Evolutionary conservation across 2,113 vertebrate genomes (phyloP).

Genomic region (Spea bombifrons): DNA sequence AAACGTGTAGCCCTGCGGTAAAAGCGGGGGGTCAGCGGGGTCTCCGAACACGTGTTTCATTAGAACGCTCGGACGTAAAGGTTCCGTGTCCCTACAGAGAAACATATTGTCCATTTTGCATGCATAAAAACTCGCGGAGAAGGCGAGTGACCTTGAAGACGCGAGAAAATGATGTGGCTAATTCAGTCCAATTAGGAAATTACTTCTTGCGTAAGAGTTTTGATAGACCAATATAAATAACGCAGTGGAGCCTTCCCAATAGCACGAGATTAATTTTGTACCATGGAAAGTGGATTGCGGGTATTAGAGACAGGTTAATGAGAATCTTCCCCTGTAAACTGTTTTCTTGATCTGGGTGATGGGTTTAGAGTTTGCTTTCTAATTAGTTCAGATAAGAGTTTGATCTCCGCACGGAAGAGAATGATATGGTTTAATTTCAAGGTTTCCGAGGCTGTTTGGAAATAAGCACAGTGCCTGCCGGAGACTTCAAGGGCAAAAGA

Average conservation of each 20-base stretch:
- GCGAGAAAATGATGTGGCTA: constrained; percentile 45
- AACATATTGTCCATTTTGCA: constrained; percentile 9
- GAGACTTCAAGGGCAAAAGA: constrained; percentile 12
- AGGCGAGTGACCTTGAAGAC: constrained; percentile 38
- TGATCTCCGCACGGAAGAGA: constrained; percentile 53
- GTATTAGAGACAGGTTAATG: constrained; percentile 57
- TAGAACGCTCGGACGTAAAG: neutral
- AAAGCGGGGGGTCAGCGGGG: constrained; percentile 40
- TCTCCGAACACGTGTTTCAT: constrained; percentile 39
- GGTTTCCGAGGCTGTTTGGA: constrained; percentile 43
- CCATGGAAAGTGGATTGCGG: constrained; percentile 45
- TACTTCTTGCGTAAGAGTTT: constrained; percentile 22
- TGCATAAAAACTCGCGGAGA: constrained; percentile 10
- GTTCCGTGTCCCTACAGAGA: constrained; percentile 29
- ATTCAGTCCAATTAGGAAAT: constrained; percentile 52
- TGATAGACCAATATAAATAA: neutral
- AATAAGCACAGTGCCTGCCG: constrained; percentile 13
- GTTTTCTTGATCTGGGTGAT: constrained; percentile 52
- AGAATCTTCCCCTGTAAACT: constrained; percentile 54
- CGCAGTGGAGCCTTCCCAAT: constrained; percentile 7
- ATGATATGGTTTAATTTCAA: constrained; percentile 52
- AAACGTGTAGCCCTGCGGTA: constrained; percentile 20
- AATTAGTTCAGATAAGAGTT: constrained; percentile 64
- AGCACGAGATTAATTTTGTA: constrained; percentile 42
- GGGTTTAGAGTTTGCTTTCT: constrained; percentile 56